Evolutionary conservation across 1,140 invertebrate species (phyloP).

Genomic region (Pararge aegeria): DNA sequence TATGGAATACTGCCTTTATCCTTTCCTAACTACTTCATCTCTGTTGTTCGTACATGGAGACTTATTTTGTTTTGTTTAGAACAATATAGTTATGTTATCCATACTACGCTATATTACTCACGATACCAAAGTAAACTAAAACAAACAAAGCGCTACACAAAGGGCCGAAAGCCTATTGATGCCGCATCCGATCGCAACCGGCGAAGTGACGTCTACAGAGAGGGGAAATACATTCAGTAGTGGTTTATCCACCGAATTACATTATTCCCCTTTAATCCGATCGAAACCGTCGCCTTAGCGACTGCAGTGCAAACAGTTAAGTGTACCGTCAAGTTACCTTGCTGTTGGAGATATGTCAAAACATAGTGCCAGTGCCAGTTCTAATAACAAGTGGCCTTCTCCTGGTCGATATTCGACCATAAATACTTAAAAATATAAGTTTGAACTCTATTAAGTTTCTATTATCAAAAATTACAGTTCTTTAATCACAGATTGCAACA

Average conservation of each 20-base stretch:
- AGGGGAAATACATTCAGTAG: constrained; percentile 11
- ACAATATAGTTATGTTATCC: no score
- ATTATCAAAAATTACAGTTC: no score
- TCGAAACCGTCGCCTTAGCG: constrained; percentile 62
- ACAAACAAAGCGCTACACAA: background rate
- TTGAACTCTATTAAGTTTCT: no score
- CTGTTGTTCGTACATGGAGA: no score
- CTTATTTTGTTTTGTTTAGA: no score
- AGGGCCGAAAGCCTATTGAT: background rate
- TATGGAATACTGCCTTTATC: no score
- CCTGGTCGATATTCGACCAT: no score
- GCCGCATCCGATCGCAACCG: background rate
- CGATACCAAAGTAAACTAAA: background rate
- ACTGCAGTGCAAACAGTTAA: constrained; percentile 61
- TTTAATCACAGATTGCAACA: no score
- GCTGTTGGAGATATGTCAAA: background rate
- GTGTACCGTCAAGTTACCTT: constrained; percentile 43
- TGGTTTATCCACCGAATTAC: constrained; percentile 28
- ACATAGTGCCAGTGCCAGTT: background rate
- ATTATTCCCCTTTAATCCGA: constrained; percentile 39
- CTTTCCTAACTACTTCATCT: no score
- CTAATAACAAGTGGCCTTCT: no score
- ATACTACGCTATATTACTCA: no score
- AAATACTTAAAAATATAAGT: no score
- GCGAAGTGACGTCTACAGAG: background rate